Conservation (phyloP, 2,113 vertebrate genomes). For the Crotalus helleri region DNA sequence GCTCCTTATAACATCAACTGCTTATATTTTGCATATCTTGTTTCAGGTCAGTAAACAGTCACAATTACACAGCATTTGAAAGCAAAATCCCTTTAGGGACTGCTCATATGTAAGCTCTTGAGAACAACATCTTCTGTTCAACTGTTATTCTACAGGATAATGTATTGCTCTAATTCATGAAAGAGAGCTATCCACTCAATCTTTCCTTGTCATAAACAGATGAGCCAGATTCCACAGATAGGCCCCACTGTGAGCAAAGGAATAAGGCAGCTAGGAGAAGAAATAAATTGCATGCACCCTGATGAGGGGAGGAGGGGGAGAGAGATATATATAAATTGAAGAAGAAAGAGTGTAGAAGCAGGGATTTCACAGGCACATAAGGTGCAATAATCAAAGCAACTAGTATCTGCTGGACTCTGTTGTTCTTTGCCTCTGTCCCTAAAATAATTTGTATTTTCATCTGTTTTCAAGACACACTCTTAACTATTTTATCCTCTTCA, state of each 20-base stretch:
- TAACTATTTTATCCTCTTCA: not conserved
- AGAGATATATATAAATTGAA: not conserved
- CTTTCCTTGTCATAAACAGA: slow-evolving; percentile 41
- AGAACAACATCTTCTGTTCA: slow-evolving; percentile 36
- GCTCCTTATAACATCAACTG: not conserved
- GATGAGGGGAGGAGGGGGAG: slow-evolving; percentile 42
- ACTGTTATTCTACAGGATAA: slow-evolving; percentile 39
- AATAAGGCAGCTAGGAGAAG: slow-evolving; percentile 46
- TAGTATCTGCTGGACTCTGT: not conserved
- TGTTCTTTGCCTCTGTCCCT: not conserved
- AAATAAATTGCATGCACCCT: slow-evolving; percentile 56
- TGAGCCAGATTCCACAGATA: slow-evolving; percentile 51
- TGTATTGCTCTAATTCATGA: slow-evolving; percentile 52
- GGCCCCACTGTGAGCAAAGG: slow-evolving; percentile 46
- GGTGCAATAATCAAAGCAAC: not conserved
- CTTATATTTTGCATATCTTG: slow-evolving; percentile 9
- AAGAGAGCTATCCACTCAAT: slow-evolving; percentile 39
- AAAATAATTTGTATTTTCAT: not conserved
- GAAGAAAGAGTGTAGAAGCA: not conserved
- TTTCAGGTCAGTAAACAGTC: slow-evolving; percentile 30
- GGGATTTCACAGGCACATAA: not conserved
- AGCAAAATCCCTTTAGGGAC: slow-evolving; percentile 40
- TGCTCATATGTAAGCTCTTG: slow-evolving; percentile 36
- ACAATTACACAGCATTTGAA: slow-evolving; percentile 40
- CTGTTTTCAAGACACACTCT: not conserved